Conservation (phyloP, 23 tunicate genomes). For the Styela clava region DNA sequence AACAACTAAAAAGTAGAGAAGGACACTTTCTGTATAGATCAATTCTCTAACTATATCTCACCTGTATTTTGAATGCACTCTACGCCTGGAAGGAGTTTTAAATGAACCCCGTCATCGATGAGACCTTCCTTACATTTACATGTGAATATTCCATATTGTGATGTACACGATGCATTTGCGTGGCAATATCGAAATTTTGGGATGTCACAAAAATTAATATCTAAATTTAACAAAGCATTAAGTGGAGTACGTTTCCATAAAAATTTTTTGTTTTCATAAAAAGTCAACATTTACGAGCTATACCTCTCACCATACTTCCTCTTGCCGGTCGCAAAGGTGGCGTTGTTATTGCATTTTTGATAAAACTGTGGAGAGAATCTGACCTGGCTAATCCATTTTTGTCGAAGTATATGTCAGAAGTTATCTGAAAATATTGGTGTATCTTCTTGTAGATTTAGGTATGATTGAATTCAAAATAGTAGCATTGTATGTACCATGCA, state of each 20-base stretch:
- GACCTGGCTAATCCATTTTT: constrained; percentile 23
- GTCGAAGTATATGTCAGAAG: background rate
- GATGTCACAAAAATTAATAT: constrained; percentile 20
- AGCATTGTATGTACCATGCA: too few species aligned
- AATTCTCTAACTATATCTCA: too few species aligned
- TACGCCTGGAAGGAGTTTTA: constrained; percentile 38
- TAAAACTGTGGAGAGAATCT: constrained; percentile 2
- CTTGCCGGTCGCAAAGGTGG: constrained; percentile 15
- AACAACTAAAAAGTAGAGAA: too few species aligned
- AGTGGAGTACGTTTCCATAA: background rate
- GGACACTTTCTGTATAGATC: too few species aligned
- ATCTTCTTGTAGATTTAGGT: too few species aligned
- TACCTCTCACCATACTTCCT: background rate
- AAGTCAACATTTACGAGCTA: too few species aligned
- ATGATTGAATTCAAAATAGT: too few species aligned
- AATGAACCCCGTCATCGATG: constrained; percentile 13
- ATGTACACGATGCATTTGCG: constrained; percentile 30
- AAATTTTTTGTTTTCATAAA: too few species aligned
- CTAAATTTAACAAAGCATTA: constrained; percentile 6
- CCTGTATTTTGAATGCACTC: constrained; percentile 54
- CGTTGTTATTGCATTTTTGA: constrained; percentile 20
- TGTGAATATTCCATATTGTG: constrained; percentile 30
- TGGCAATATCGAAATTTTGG: constrained; percentile 10
- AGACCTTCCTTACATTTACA: constrained; percentile 39
- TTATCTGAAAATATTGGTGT: background rate